A percentile compares a stretch with the other conserved stretches of the same genome.
Conservation (phyloP, 2,888 invertebrate species). For the Phoenoteleia sp. region DNA sequence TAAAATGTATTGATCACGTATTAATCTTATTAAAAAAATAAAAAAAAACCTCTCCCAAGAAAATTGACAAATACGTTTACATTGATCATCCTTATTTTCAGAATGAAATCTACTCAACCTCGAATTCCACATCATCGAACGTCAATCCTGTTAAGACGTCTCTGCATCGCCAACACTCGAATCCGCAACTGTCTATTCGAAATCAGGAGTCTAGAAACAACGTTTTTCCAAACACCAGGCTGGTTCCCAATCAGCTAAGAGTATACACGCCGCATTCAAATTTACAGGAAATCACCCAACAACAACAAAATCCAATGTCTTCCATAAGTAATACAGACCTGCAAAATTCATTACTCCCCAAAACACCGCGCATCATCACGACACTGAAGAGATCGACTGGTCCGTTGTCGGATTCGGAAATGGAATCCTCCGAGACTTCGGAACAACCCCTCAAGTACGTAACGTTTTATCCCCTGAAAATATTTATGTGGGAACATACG, state of each 20-base stretch:
- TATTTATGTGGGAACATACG: background rate
- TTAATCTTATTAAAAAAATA: too few relatives aligned
- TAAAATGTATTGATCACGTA: too few relatives aligned
- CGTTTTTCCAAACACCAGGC: conserved; percentile 45
- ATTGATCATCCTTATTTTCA: too few relatives aligned
- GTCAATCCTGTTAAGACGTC: conserved; percentile 17
- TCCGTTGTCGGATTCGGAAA: conserved; percentile 76
- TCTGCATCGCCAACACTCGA: conserved; percentile 83
- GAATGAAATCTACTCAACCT: conserved; percentile 42
- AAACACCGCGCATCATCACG: conserved; percentile 83
- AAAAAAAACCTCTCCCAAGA: too few relatives aligned
- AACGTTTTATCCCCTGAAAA: background rate
- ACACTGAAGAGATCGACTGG: conserved; percentile 79
- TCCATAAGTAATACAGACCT: conserved; percentile 76
- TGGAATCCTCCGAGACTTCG: conserved; percentile 37
- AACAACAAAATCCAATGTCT: conserved; percentile 79
- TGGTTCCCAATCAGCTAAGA: conserved; percentile 43
- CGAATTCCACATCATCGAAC: conserved; percentile 7
- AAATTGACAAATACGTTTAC: too few relatives aligned
- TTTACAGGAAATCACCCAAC: conserved; percentile 44
- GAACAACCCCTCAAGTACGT: conserved; percentile 54
- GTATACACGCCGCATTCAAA: conserved; percentile 45
- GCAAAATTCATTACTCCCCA: conserved; percentile 79
- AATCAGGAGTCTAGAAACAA: conserved; percentile 60
- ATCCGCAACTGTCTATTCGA: conserved; percentile 79